Conservation (phyloP, 2,797 vertebrate species). For the Danio aesculapii region DNA sequence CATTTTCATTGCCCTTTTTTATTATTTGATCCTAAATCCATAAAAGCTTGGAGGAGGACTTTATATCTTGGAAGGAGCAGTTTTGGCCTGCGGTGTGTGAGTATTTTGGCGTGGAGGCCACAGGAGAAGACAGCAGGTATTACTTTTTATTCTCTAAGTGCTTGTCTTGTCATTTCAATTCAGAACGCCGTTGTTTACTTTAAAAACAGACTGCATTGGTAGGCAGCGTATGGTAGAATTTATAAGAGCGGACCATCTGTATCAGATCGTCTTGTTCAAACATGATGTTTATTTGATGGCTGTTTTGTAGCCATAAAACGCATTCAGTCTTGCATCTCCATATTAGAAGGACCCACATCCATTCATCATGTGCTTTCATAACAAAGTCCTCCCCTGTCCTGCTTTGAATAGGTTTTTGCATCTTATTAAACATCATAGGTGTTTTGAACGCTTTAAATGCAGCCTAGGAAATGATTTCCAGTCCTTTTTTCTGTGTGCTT, state of each 20-base stretch:
- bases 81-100: conserved; percentile 89
- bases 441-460: conserved; percentile 36
- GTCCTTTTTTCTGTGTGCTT: conserved; percentile 37
- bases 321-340: conserved; percentile 40
- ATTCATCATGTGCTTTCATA: conserved; percentile 43
- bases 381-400: conserved; percentile 15
- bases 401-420: conserved; percentile 41
- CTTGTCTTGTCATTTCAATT: neutral
- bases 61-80: conserved; percentile 89
- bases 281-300: conserved; percentile 20
- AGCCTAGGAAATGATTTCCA: conserved; percentile 1
- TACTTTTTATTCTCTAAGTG: neutral
- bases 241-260: conserved; percentile 14
- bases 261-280: conserved; percentile 13
- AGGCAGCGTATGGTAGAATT: neutral
- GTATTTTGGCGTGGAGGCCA: conserved; percentile 85
- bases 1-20: neutral
- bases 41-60: conserved; percentile 86
- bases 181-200: neutral
- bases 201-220: neutral
- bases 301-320: conserved; percentile 10
- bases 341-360: conserved; percentile 26
- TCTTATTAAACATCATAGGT: conserved; percentile 49
- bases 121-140: conserved; percentile 86
- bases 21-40: neutral